Conservation (phyloP, 2,113 vertebrate species). For the Hippolais icterina region DNA sequence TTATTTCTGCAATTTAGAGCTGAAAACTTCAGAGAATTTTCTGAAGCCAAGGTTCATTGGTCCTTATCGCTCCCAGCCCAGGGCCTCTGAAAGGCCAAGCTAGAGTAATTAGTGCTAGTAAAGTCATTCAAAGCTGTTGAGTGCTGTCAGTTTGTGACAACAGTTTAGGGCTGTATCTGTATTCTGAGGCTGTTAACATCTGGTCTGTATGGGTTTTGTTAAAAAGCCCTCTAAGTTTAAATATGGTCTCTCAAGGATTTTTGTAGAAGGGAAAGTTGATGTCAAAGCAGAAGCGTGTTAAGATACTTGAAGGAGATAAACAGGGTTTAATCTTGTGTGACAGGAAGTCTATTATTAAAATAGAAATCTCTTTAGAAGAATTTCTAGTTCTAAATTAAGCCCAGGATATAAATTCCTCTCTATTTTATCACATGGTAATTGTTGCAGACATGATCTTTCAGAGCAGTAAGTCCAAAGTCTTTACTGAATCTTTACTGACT, state of each 20-base stretch:
- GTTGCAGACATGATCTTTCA: not conserved
- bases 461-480: not conserved
- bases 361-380: not conserved
- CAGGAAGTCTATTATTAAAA: conserved; percentile 39
- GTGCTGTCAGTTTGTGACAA: not conserved
- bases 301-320: conserved; percentile 29
- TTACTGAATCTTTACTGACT: not conserved
- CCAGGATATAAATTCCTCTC: not conserved
- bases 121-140: not conserved
- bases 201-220: not conserved
- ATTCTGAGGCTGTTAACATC: not conserved
- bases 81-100: not conserved
- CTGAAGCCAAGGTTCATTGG: not conserved
- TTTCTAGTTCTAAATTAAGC: conserved; percentile 17
- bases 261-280: not conserved
- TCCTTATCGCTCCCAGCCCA: not conserved
- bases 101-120: conserved; percentile 5
- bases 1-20: not conserved
- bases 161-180: not conserved
- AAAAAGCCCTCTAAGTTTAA: not conserved
- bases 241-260: conserved; percentile 10
- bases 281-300: not conserved
- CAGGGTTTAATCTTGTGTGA: conserved; percentile 8
- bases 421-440: conserved; percentile 28
- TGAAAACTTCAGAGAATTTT: not conserved